Evolutionary conservation across 2,113 vertebrate genomes (phyloP), one percentile per base, ranked within the genome.

Genomic region (Phrynocephalus versicolor): DNA sequence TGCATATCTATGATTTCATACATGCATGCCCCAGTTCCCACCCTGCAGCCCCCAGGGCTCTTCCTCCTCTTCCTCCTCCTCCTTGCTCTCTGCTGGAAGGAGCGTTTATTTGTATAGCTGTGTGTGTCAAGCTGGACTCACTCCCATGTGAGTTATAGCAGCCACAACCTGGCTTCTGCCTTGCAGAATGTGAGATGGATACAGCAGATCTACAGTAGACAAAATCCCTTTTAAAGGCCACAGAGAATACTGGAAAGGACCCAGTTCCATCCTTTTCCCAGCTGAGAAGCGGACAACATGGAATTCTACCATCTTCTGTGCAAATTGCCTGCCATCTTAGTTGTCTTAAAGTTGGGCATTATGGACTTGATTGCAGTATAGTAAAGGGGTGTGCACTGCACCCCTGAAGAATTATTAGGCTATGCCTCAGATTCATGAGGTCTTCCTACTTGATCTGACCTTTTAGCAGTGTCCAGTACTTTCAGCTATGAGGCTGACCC

Each of bases 131-230:
- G 85, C 85, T 15, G 87, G 86, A 82, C 86, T 89, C 78, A 81
- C 91, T 93, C 92, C 89, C 88, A 85, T 89, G 0, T 62, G 91
- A 86, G 84, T 85, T 67, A 88, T 89, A 85, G 90, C 92, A 92
- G 93, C 91, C 93, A 91, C 90, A 92, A 86, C 89, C 87, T 0
- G 87, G 86, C 91, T 93, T 90, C 88, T 93, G 93, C 92, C 90
- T 91, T 88, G 85, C 90, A 91, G 91, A 91, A 79, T 2, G n/a
- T 41, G 1, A 78, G 89, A 92, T 88, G 90, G 87, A 82, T 89
- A 93, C 92, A 88, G 87, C 58, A 81, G 58, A 64, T 21, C n/a
- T n/a, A n/a, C n/a, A n/a, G 6, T 8, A 81, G 90, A 87, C 85
- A 23, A 65, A 1, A 0, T 72, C 91, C 90, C 88, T 89, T 90